Evolutionary conservation across 2,888 invertebrate species (phyloP).

Genomic region (Enoplolaimus lenunculus): DNA sequence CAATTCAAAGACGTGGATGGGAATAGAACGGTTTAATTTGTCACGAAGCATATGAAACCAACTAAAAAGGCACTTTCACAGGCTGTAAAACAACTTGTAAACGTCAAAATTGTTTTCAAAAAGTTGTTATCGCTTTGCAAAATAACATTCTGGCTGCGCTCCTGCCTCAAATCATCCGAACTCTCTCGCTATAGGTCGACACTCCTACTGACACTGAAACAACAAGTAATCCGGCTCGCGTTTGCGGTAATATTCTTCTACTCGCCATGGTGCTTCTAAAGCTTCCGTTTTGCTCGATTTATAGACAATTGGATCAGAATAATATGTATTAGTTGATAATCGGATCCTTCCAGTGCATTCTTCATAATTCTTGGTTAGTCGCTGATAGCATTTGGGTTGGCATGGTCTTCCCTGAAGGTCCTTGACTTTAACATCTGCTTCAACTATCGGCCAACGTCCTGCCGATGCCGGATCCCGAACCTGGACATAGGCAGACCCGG

Average conservation of each 20-base stretch:
- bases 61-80: too few relatives aligned
- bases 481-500: conserved; percentile 10
- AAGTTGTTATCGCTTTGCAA: too few relatives aligned
- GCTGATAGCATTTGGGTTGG: conserved; percentile 17
- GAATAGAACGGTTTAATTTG: too few relatives aligned
- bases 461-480: conserved; percentile 20
- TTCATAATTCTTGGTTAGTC: neutral
- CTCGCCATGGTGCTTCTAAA: conserved; percentile 24
- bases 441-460: conserved; percentile 21
- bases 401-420: conserved; percentile 19
- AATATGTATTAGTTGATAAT: conserved; percentile 21
- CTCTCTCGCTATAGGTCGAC: too few relatives aligned
- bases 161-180: too few relatives aligned
- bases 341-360: conserved; percentile 10
- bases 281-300: conserved; percentile 22
- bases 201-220: conserved; percentile 24
- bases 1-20: too few relatives aligned
- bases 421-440: conserved; percentile 17
- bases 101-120: too few relatives aligned
- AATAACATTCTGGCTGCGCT: too few relatives aligned
- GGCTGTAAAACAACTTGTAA: too few relatives aligned
- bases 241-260: conserved; percentile 26
- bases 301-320: conserved; percentile 25
- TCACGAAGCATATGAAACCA: too few relatives aligned
- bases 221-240: conserved; percentile 25